These are phyloP conservation scores for Drosophila santomea DNA, from an alignment of 1,140 invertebrate genomes.

Conservation along the genomic window DNA sequence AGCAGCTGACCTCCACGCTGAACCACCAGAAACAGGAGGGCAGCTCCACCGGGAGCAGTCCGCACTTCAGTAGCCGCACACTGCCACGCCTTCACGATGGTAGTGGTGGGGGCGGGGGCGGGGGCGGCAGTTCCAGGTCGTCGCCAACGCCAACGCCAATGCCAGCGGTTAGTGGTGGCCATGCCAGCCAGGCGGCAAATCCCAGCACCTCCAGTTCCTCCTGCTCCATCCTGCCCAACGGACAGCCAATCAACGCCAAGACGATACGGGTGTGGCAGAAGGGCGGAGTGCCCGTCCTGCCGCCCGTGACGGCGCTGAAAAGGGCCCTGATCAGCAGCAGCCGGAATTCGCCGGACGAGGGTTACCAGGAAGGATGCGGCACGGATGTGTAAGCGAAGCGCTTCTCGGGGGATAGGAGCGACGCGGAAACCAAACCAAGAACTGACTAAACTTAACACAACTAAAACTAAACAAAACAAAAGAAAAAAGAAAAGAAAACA, in stretches of 20 bases:
- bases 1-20: constrained; percentile 67
- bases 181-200: constrained; percentile 3
- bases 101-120: constrained; percentile 47
- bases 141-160: constrained; percentile 48
- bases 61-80: constrained; percentile 73
- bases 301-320: constrained; percentile 91
- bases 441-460: constrained; percentile 74
- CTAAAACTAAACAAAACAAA: too few species aligned
- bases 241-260: constrained; percentile 87
- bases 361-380: constrained; percentile 95
- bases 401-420: neutral
- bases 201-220: constrained; percentile 58
- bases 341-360: constrained; percentile 94
- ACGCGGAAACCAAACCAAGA: constrained; percentile 44
- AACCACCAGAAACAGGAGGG: constrained; percentile 46
- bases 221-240: constrained; percentile 79
- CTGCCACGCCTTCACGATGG: constrained; percentile 73
- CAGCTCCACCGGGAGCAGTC: constrained; percentile 60
- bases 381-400: constrained; percentile 91
- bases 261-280: constrained; percentile 94
- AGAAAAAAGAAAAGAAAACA: neutral
- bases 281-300: constrained; percentile 91
- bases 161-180: constrained; percentile 11
- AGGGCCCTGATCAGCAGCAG: constrained; percentile 91
- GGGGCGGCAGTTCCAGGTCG: constrained; percentile 60